Percentiles rank a stretch among this genome's conserved stretches.
phyloP scores from a whole-genome alignment of 2,113 vertebrate species.

The Pelusios castaneus region DNA sequence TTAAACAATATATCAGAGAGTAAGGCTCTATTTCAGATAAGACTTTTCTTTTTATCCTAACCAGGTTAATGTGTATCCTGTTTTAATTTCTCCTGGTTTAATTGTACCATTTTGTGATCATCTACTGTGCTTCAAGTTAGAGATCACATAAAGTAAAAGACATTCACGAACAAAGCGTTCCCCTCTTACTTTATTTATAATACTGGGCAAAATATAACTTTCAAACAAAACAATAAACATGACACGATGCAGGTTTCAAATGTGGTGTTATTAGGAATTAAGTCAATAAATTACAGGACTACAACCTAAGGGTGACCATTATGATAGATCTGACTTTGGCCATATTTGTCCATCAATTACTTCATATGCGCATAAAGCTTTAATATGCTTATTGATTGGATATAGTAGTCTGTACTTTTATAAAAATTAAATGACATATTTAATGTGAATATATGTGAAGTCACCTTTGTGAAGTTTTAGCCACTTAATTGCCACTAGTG shows the following conservation, averaged over 20 bases:
- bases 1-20: not conserved
- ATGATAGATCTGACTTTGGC: not conserved
- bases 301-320: not conserved
- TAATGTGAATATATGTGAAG: not conserved
- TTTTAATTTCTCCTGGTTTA: not conserved
- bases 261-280: not conserved
- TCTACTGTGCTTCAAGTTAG: not conserved
- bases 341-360: not conserved
- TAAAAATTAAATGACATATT: not conserved
- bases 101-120: not conserved
- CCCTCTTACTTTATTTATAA: not conserved
- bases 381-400: not conserved
- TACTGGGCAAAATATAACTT: not conserved
- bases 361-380: not conserved
- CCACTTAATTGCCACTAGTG: not conserved
- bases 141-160: not conserved
- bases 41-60: not conserved
- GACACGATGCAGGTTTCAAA: not conserved
- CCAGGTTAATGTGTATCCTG: not conserved
- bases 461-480: not conserved
- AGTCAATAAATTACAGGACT: not conserved
- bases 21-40: not conserved
- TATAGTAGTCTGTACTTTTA: not conserved
- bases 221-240: not conserved
- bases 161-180: not conserved